A percentile compares a stretch with the other conserved stretches of the same genome.
phyloP scores from a whole-genome alignment of 2,797 vertebrate genomes.

The Propithecus perrieri region DNA sequence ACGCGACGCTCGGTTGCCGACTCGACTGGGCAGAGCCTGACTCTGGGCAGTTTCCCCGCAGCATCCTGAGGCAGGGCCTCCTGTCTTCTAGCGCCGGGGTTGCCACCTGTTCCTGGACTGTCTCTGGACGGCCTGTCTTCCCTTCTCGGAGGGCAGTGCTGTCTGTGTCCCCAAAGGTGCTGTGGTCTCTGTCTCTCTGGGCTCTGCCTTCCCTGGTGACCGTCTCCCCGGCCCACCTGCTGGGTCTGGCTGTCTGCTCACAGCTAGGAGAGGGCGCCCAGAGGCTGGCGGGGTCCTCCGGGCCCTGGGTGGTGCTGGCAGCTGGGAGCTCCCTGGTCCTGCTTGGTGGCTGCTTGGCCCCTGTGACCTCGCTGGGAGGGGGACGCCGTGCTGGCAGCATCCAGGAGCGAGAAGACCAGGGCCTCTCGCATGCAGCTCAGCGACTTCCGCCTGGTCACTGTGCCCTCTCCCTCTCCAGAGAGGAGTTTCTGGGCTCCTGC shows the following conservation, averaged over 20 bases:
- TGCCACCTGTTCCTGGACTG: too few species aligned
- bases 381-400: accelerated
- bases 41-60: background rate
- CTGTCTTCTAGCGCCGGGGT: background rate
- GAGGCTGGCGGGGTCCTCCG: accelerated
- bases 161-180: too few species aligned
- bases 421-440: too few species aligned
- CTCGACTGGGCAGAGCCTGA: too few species aligned
- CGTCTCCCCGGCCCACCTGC: background rate
- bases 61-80: accelerated
- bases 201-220: background rate
- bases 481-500: background rate
- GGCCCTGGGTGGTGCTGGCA: accelerated
- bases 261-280: background rate
- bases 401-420: background rate
- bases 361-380: background rate
- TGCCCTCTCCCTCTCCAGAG: too few species aligned
- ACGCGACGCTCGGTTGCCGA: accelerated
- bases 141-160: too few species aligned
- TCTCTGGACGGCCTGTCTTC: background rate
- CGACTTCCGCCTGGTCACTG: background rate
- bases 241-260: background rate
- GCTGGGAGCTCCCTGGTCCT: background rate
- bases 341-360: background rate
- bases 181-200: background rate